Conservation (phyloP, 1,140 invertebrate genomes). For the Drosophila subpulchrella region DNA sequence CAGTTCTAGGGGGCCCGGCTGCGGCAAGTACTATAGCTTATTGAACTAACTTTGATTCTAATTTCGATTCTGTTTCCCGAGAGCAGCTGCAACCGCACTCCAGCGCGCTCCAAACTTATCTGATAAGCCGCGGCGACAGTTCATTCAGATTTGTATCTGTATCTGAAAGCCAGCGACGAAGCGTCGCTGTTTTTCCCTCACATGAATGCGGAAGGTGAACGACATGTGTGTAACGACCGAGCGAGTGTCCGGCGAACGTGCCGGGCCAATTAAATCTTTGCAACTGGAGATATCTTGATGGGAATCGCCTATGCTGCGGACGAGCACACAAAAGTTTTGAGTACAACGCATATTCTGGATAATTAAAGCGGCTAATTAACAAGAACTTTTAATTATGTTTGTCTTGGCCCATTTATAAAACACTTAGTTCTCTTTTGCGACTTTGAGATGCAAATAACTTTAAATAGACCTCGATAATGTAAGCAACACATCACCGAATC, state of each 20-base stretch:
- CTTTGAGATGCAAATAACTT: not conserved
- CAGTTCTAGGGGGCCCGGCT: conserved; percentile 31
- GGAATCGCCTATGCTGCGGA: not conserved
- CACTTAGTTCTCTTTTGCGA: not conserved
- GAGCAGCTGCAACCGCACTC: conserved; percentile 65
- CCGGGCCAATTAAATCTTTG: conserved; percentile 31
- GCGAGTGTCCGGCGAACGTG: conserved; percentile 26
- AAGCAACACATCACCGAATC: not conserved
- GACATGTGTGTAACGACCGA: conserved; percentile 29
- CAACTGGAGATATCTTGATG: conserved; percentile 3
- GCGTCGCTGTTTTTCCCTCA: conserved; percentile 45
- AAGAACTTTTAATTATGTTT: conserved; percentile 4
- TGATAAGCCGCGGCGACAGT: conserved; percentile 76
- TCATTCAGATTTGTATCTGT: conserved; percentile 78
- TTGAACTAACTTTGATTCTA: conserved; percentile 4
- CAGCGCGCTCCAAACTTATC: conserved; percentile 75
- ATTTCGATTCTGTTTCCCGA: conserved; percentile 17
- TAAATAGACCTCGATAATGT: not conserved
- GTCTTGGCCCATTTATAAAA: conserved; percentile 6
- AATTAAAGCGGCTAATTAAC: conserved; percentile 4
- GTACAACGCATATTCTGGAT: conserved; percentile 1
- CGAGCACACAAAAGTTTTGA: not conserved
- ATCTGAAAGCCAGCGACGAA: conserved; percentile 50
- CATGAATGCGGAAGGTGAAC: conserved; percentile 37
- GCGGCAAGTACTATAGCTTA: conserved; percentile 6